Evolutionary conservation across 2,113 vertebrate species (phyloP).

Genomic region (Phainopepla nitens): DNA sequence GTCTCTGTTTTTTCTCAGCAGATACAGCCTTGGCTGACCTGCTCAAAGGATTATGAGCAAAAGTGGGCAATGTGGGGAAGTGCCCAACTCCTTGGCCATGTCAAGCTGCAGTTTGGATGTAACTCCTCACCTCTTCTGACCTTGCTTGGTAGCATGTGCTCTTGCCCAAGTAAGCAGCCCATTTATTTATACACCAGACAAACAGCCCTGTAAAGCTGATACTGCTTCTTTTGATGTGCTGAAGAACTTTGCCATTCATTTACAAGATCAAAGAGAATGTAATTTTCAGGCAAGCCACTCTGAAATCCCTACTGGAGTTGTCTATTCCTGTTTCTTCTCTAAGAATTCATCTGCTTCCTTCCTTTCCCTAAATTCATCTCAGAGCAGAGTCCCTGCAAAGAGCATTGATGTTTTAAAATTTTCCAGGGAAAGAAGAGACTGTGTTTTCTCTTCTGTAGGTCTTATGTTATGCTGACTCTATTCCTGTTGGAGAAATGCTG

Average conservation of each 20-base stretch:
- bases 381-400: neutral
- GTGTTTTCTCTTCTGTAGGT: neutral
- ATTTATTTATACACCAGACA: neutral
- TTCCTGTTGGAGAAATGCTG: neutral
- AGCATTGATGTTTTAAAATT: neutral
- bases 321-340: neutral
- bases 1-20: neutral
- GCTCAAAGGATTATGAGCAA: neutral
- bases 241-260: conserved; percentile 15
- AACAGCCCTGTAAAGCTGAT: neutral
- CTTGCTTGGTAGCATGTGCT: neutral
- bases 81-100: neutral
- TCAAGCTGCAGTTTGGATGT: neutral
- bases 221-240: neutral
- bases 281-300: neutral
- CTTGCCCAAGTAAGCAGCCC: neutral
- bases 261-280: neutral
- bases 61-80: neutral
- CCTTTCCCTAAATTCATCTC: neutral
- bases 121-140: conserved; percentile 1
- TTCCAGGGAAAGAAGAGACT: neutral
- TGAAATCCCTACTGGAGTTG: neutral
- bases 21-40: neutral
- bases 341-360: neutral
- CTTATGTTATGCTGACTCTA: neutral